Conservation (phyloP, 2,113 vertebrate species). For the Chaetops frenatus region DNA sequence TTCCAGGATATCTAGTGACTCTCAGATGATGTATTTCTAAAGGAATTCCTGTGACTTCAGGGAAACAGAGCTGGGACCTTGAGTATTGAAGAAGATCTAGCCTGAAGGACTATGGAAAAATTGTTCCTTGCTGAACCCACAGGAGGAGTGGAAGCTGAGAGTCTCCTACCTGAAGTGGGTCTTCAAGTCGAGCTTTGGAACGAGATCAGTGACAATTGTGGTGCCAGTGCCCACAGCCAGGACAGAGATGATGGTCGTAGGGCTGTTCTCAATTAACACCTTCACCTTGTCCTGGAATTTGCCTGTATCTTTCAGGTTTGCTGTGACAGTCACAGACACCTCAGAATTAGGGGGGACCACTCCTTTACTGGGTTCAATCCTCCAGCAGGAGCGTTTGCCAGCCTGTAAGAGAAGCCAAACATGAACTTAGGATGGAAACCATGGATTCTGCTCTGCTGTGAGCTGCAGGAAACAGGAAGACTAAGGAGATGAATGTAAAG, state of each 20-base stretch:
- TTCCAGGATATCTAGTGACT: not conserved
- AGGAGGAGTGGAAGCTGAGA: not conserved
- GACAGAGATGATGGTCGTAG: conserved; percentile 61
- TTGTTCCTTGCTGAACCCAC: not conserved
- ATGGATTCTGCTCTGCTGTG: not conserved
- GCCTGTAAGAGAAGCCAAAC: conserved; percentile 63
- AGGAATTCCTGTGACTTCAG: not conserved
- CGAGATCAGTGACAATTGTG: conserved; percentile 80
- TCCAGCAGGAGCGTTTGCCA: conserved; percentile 68
- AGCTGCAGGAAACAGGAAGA: not conserved
- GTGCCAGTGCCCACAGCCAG: conserved; percentile 79
- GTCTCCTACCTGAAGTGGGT: conserved; percentile 79
- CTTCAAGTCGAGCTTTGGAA: conserved; percentile 75
- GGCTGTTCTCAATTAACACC: conserved; percentile 72
- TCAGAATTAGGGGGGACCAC: conserved; percentile 65
- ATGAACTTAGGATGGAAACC: not conserved
- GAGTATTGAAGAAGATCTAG: not conserved
- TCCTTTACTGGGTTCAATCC: conserved; percentile 73
- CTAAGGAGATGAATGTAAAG: not conserved
- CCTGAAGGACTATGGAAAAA: not conserved
- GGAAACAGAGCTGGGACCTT: not conserved
- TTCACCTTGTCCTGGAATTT: conserved; percentile 74
- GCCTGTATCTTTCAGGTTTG: conserved; percentile 75
- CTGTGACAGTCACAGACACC: conserved; percentile 71
- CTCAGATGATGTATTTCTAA: not conserved